Conservation (phyloP, 2,113 vertebrate species). For the Athene noctua region DNA sequence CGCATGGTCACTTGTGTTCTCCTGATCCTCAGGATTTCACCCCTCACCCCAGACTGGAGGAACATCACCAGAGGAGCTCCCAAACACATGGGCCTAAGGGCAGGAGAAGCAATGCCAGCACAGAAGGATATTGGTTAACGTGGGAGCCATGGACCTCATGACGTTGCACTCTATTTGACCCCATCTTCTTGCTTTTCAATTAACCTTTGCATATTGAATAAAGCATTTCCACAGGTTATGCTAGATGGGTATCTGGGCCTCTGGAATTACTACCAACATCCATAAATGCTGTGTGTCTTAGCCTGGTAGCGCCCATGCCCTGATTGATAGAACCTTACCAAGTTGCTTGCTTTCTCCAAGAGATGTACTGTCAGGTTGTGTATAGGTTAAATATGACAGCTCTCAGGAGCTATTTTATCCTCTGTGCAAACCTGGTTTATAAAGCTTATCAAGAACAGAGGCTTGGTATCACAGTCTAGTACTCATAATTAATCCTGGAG, state of each 20-base stretch:
- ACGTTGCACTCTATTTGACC: fast-evolving
- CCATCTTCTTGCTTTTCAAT: neutral
- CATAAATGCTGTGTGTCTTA: neutral
- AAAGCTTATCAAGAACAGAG: constrained; percentile 74
- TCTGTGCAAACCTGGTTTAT: constrained; percentile 70
- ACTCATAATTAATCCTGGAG: constrained; percentile 80
- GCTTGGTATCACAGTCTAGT: constrained; percentile 74
- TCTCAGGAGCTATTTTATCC: constrained; percentile 67
- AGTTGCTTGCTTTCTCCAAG: neutral
- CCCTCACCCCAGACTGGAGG: neutral
- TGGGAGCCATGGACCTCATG: neutral
- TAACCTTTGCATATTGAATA: neutral
- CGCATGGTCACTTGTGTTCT: neutral
- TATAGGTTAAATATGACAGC: constrained; percentile 21
- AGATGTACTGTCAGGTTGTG: neutral
- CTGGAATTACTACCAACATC: neutral
- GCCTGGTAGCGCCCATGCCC: neutral
- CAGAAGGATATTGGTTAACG: neutral
- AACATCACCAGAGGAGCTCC: neutral
- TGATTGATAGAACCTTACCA: fast-evolving
- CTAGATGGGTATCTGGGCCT: neutral
- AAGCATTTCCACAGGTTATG: neutral
- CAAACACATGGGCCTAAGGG: neutral
- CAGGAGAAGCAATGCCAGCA: neutral
- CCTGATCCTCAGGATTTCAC: neutral